Evolutionary conservation across 2,113 vertebrate genomes (phyloP), one percentile per base, ranked within the genome.

Genomic region (Romanogobio albipinnatus): DNA sequence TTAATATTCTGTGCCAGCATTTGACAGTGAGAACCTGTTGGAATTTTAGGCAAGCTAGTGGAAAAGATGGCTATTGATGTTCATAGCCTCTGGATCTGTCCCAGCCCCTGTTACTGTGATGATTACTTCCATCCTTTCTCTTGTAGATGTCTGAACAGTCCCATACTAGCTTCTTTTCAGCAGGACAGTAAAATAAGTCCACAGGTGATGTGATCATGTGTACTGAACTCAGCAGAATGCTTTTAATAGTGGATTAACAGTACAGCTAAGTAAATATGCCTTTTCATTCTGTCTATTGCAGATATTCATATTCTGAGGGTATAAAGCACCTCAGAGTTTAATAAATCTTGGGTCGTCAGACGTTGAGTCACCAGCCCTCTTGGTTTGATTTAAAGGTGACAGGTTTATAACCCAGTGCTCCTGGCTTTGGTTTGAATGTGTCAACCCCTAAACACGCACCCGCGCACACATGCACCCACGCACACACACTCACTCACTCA

Each of bases 51-150:
- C 17, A 24, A 59, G 22, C 47, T 62, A 62, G 22, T 45, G 58
- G 56, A 61, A 61, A 79, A 45, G 8, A 90, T 90, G 81, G 90
- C 91, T 92, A 93, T 92, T 90, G 90, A 94, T 91, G 88, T 90
- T 87, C 88, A 87, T 88, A 87, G 87, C 84, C 85, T 86, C 61
- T 90, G 91, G 92, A 88, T 86, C 88, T 82, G 87, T 90, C 89
- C 91, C 89, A 89, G 90, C 87, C 89, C 87, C 92, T 91, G 91
- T 91, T 90, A 87, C 2, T 85, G 89, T 91, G 92, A 89, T 91
- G 92, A 93, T 93, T 93, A 89, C 91, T 92, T 92, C 92, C 91
- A 90, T 92, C 88, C 89, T 33, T 8, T 79, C 39, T 79, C 36
- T 62, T 36, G 4, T 58, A 76, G 17, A 39, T 33, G 39, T 43